A percentile compares a stretch with the other conserved stretches of the same genome.
Evolutionary conservation across 2,888 invertebrate genomes (phyloP).

Genomic region (Melanostoma scalare): DNA sequence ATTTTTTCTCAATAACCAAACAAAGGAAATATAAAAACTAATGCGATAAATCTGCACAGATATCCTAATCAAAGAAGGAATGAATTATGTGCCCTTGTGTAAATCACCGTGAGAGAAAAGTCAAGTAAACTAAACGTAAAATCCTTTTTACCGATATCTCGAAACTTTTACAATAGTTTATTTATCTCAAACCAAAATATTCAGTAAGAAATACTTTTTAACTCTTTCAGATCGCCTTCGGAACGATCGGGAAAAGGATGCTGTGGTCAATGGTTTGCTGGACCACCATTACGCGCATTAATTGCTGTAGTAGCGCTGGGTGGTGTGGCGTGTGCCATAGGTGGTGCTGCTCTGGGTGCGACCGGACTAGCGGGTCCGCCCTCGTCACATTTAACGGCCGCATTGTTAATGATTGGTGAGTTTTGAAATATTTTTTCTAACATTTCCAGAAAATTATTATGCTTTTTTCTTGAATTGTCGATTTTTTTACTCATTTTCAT

Average conservation of each 20-base stretch:
- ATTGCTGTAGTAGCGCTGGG: conserved; percentile 82
- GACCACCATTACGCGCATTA: conserved; percentile 81
- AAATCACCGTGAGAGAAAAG: too few relatives aligned
- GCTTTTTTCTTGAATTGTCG: neutral
- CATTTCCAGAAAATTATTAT: neutral
- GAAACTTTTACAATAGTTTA: neutral
- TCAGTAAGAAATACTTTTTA: neutral
- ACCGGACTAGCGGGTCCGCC: conserved; percentile 82
- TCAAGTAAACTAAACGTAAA: too few relatives aligned
- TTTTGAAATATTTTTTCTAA: conserved; percentile 27
- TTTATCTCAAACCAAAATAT: neutral
- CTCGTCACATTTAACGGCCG: conserved; percentile 81
- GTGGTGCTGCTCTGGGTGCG: conserved; percentile 81
- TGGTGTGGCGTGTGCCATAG: conserved; percentile 82
- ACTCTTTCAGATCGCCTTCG: conserved; percentile 80
- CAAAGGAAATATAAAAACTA: too few relatives aligned
- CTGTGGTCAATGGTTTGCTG: conserved; percentile 82
- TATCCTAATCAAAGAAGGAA: too few relatives aligned
- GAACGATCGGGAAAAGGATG: conserved; percentile 82
- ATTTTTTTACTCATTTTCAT: too few relatives aligned
- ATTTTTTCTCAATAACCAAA: too few relatives aligned
- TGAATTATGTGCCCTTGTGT: too few relatives aligned
- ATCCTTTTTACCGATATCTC: conserved; percentile 12
- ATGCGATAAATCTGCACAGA: too few relatives aligned
- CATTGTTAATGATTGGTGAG: conserved; percentile 82